These are phyloP conservation scores for Drosophila teissieri DNA, from an alignment of 1,140 invertebrate genomes.

Conservation along the genomic window DNA sequence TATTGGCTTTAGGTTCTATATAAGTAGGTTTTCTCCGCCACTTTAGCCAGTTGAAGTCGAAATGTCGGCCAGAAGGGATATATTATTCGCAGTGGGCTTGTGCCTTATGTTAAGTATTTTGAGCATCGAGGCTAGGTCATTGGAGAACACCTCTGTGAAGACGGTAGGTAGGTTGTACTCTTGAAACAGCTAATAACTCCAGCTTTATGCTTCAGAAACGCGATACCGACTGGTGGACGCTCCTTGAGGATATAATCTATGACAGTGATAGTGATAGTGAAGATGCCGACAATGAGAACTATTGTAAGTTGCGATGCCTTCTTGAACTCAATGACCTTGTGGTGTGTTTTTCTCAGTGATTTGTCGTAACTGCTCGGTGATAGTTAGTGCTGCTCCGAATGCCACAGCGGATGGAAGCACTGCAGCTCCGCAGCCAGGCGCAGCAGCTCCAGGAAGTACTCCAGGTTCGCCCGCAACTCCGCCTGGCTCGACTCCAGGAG, in stretches of 20 bases:
- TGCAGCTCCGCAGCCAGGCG: neutral
- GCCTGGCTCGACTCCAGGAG: neutral
- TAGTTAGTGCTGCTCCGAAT: conserved; percentile 25
- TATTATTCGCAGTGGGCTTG: conserved; percentile 15
- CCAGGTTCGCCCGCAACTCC: neutral
- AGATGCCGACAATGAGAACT: conserved; percentile 28
- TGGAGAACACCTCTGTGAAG: conserved; percentile 3
- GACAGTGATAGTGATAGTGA: conserved; percentile 31
- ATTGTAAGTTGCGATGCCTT: conserved; percentile 24
- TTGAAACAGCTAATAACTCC: neutral
- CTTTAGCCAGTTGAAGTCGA: conserved; percentile 39
- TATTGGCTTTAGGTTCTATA: conserved; percentile 38
- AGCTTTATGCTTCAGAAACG: conserved; percentile 24
- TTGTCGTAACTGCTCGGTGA: conserved; percentile 63
- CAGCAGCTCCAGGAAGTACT: neutral
- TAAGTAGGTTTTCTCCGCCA: conserved; percentile 20
- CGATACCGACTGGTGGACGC: conserved; percentile 42
- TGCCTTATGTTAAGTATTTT: conserved; percentile 22
- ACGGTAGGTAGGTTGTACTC: conserved; percentile 14
- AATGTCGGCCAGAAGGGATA: conserved; percentile 46
- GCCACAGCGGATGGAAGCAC: neutral
- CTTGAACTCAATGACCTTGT: neutral
- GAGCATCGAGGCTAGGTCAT: conserved; percentile 18
- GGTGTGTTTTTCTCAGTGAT: conserved; percentile 37
- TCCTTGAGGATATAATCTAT: conserved; percentile 27